Base-by-base conservation (phyloP, 2,888 invertebrate species). In the Nasonovia ribisnigri region DNA sequence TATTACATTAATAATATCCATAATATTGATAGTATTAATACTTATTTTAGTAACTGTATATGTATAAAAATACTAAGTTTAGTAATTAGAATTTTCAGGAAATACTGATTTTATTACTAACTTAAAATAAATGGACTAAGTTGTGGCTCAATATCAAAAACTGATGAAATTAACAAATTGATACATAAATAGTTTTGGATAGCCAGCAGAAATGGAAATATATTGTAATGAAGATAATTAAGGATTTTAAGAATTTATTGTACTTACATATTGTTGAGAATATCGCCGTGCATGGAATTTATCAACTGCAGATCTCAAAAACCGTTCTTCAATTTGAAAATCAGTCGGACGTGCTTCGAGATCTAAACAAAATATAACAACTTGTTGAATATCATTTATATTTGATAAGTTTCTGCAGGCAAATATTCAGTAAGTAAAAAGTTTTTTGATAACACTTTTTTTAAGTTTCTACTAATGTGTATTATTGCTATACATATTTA, bases 311-410 rank as follows among this genome's bases (percentile, higher is more conserved):
- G 98, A 97, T 94, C 99, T 97, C 94, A 99, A 96, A 26, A 98
- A 98, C 96, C 99, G 99, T 96, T 99, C 99, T 96, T 99, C 99
- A 60, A 98, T 98, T 96, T 99, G 98, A 95, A 98, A 99, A 96
- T 99, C 99, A 99, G 99, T 99, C 0, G 99, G 99, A 94, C 99
- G 97, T 0, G 99, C 99, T 96, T 99, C 99, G 95, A 99, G 97
- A 96, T 99, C 93, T 93, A 60, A 48, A 67, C 10, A 67, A 90
- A 90, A 57, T 26, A 26, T 4, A n/a, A 36, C 4, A n/a, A 36
- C 16, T 36, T 36, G 3, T 20, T 77, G 0, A 36, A 36, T 36
- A 77, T 42, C 8, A 77, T 77, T 77, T 8, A 36, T 77, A 77
- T 36, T 36, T 77, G 0, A 77, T 42, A 8, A 36, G 36, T 8